Evolutionary conservation across 2,888 invertebrate genomes (phyloP).

Genomic region (Hetaerina titia): DNA sequence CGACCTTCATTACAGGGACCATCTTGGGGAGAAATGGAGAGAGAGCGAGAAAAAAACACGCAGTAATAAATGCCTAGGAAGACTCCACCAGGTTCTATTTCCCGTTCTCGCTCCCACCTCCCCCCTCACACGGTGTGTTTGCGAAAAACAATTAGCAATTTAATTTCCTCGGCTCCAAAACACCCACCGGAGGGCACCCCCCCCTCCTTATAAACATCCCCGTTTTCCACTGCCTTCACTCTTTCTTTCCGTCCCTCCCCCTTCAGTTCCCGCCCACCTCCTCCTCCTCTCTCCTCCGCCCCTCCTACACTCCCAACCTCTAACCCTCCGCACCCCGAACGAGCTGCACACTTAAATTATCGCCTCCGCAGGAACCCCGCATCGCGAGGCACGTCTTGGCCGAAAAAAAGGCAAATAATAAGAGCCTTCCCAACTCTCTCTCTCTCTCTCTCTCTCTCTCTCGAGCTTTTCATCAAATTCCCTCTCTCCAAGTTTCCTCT

Average conservation of each 20-base stretch:
- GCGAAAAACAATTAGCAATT: slow-evolving; percentile 6
- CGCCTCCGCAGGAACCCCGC: slow-evolving; percentile 19
- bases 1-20: neutral
- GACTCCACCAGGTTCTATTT: neutral
- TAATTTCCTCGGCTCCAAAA: neutral
- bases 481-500: neutral
- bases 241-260: neutral
- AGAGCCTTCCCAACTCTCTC: neutral
- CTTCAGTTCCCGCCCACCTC: neutral
- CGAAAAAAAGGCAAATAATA: neutral
- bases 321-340: slow-evolving; percentile 11
- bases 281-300: neutral
- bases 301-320: neutral
- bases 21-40: neutral
- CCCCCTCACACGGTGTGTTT: neutral
- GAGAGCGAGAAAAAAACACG: neutral
- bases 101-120: neutral
- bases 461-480: neutral
- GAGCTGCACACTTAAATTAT: slow-evolving; percentile 2
- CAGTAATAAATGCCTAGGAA: neutral
- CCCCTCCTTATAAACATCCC: neutral
- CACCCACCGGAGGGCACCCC: neutral
- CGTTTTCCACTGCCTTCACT: neutral
- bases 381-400: slow-evolving; percentile 10
- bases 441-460: slow-evolving; percentile 18